Evolutionary conservation across 2,797 vertebrate species (phyloP), one percentile per base, ranked within the genome.

Genomic region (Chelidonichthys spinosus): DNA sequence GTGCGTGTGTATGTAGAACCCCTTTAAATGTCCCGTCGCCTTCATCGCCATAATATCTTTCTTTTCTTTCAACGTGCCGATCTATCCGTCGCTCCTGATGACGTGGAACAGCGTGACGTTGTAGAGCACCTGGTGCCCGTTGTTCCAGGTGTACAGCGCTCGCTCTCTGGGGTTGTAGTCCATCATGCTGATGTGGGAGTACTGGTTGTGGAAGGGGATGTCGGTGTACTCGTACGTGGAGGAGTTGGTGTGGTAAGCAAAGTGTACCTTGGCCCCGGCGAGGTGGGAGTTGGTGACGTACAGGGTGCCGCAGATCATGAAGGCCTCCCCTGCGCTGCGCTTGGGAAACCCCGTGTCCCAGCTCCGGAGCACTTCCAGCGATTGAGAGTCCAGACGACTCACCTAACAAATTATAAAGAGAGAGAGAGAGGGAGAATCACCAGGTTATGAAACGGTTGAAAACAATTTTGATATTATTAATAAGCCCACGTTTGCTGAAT

Each of bases 171-270:
- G 96, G 72, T 99, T 99, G 93, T 99, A 99, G 94, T 99, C 98
- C 93, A 99, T 96, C 98, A 99, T 99, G 91, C 97, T 98, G 93
- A 99, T 98, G 92, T 99, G 98, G 52, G 98, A 98, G 91, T 98
- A 99, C 81, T 97, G 97, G 87, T 99, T 99, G 89, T 98, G 97
- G 90, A 99, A 99, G 53, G 97, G 96, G 86, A 99, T 97, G 91
- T 99, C 97, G 4, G 95, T 98, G 80, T 99, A 99, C 87, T 99
- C 97, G 0, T 99, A 99, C 0, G 95, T 95, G 77, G 96, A 97
- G 14, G 96, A 95, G 95, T 97, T 97, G 59, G 97, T 99, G 91
- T 97, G 96, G 78, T 97, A 99, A 56, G 97, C 96, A 25, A 97
- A 99, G 93, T 98, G 97, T 69, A 99, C 97, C 90, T 99, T 99